phyloP scores from a whole-genome alignment of 1,140 invertebrate species.

The Papilio machaon region DNA sequence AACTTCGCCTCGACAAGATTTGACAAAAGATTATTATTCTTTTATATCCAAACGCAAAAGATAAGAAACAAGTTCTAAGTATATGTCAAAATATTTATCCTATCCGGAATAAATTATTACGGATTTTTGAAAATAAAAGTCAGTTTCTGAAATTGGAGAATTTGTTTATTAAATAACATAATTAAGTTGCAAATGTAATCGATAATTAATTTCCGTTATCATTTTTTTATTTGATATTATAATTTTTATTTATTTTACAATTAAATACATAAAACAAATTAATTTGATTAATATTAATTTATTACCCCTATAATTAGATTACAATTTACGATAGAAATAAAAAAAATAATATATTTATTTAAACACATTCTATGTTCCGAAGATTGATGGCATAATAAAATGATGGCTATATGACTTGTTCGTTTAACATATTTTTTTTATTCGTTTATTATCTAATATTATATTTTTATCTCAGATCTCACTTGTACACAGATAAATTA shows the following conservation, averaged over 20 bases:
- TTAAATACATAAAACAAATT: neutral
- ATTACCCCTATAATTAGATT: neutral
- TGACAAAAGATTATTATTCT: constrained; percentile 48
- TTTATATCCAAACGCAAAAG: constrained; percentile 41
- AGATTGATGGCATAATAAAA: constrained; percentile 79
- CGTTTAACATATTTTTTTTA: constrained; percentile 53
- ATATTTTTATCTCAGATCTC: constrained; percentile 72
- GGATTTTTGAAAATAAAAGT: neutral
- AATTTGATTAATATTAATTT: constrained; percentile 1
- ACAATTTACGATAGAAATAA: neutral
- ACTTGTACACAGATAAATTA: constrained; percentile 74
- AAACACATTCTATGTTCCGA: constrained; percentile 37
- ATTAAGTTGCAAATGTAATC: neutral
- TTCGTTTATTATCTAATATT: constrained; percentile 75
- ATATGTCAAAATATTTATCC: constrained; percentile 68
- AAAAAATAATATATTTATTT: constrained; percentile 8
- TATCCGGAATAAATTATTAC: constrained; percentile 50
- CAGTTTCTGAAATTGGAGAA: neutral
- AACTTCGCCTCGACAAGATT: constrained; percentile 38
- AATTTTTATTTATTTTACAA: neutral
- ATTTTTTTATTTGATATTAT: neutral
- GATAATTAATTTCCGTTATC: too few relatives aligned
- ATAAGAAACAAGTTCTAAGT: constrained; percentile 42
- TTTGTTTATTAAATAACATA: neutral
- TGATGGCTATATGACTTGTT: constrained; percentile 64